Evolutionary conservation across 2,113 vertebrate species (phyloP).

Genomic region (Etheostoma spectabile): DNA sequence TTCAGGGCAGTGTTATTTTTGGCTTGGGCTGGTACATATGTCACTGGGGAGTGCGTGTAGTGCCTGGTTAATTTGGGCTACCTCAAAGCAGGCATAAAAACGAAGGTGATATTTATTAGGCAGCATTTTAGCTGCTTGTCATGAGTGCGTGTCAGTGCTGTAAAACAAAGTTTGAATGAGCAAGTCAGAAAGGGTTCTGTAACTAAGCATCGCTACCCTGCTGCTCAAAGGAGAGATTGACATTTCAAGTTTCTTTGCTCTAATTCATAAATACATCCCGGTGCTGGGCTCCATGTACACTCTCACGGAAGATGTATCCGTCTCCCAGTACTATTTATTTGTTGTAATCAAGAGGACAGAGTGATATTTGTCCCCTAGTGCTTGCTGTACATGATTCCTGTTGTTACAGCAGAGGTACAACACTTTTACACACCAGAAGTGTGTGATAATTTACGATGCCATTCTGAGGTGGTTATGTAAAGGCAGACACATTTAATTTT

Average conservation of each 20-base stretch:
- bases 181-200: conserved; percentile 59
- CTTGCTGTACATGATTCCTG: conserved; percentile 51
- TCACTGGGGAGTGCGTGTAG: conserved; percentile 75
- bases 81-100: conserved; percentile 80
- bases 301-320: conserved; percentile 67
- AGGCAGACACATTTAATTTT: conserved; percentile 76
- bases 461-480: conserved; percentile 75
- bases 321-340: conserved; percentile 78
- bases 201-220: conserved; percentile 38
- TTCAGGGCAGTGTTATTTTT: conserved; percentile 79
- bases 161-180: conserved; percentile 73
- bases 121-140: conserved; percentile 78
- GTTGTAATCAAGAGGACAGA: conserved; percentile 78
- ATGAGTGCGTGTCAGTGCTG: conserved; percentile 68
- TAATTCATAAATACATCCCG: conserved; percentile 62
- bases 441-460: conserved; percentile 65
- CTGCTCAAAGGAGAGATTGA: conserved; percentile 59
- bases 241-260: conserved; percentile 58
- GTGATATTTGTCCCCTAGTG: conserved; percentile 62
- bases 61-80: conserved; percentile 82
- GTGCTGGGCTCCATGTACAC: conserved; percentile 33
- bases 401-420: conserved; percentile 46
- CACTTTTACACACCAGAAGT: conserved; percentile 57
- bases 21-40: conserved; percentile 77
- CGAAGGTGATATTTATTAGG: conserved; percentile 81